A percentile compares a stretch with the other conserved stretches of the same genome.
Evolutionary conservation across 1,140 invertebrate species (phyloP).

Genomic region (Penaeus indicus): DNA sequence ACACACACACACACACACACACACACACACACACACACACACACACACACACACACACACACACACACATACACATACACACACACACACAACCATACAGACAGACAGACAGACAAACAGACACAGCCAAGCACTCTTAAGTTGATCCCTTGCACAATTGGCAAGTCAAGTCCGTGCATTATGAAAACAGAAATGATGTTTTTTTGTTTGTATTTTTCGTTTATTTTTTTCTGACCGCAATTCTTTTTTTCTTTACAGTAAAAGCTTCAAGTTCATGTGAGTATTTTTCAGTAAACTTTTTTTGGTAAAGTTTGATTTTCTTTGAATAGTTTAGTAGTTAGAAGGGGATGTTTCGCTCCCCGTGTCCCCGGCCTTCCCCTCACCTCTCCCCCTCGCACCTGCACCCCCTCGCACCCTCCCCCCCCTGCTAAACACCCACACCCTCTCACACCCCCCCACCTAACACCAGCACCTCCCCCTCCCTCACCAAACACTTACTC

Average conservation of each 20-base stretch:
- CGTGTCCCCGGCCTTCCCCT: too few species aligned
- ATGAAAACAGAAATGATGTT: background rate
- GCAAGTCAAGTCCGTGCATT: background rate
- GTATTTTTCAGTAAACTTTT: slow-evolving; percentile 11
- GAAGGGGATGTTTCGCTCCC: too few species aligned
- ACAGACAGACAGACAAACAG: background rate
- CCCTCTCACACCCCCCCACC: too few species aligned
- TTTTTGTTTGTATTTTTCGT: slow-evolving; percentile 9
- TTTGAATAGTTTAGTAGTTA: too few species aligned
- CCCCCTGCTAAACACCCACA: too few species aligned
- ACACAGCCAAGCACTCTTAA: background rate
- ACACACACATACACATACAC: background rate
- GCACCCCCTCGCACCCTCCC: too few species aligned
- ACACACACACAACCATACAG: background rate
- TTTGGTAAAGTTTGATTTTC: background rate
- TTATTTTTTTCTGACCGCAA: slow-evolving; percentile 25
- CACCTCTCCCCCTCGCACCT: too few species aligned
- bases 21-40: slow-evolving; percentile 3
- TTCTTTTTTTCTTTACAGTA: slow-evolving; percentile 42
- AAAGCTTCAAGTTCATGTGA: slow-evolving; percentile 48
- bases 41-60: slow-evolving; percentile 11
- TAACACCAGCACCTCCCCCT: too few species aligned
- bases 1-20: background rate
- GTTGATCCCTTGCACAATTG: background rate
- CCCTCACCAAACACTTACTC: too few species aligned